A percentile compares a stretch with the other conserved stretches of the same genome.
Evolutionary conservation across 2,797 vertebrate species (phyloP).

Genomic region (Semotilus atromaculatus): DNA sequence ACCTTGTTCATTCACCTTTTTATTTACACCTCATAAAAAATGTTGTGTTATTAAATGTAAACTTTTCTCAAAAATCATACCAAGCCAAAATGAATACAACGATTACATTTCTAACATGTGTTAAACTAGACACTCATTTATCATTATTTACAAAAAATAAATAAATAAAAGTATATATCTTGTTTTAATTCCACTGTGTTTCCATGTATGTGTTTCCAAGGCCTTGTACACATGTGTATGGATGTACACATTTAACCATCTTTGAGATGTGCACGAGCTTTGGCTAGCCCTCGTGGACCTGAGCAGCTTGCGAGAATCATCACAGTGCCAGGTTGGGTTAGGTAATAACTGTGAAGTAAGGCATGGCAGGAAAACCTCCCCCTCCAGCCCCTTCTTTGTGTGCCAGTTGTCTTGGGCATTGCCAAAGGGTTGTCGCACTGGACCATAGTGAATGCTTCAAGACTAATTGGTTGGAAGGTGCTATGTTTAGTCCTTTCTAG

Average conservation of each 20-base stretch:
- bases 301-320: slow-evolving; percentile 4
- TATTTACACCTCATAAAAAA: too few relatives aligned
- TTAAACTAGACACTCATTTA: not conserved
- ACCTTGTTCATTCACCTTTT: too few relatives aligned
- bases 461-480: slow-evolving; percentile 47
- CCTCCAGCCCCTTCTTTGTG: slow-evolving; percentile 21
- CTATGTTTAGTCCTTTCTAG: slow-evolving; percentile 48
- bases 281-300: not conserved
- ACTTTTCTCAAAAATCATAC: not conserved
- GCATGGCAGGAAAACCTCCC: slow-evolving; percentile 40
- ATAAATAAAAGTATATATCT: not conserved
- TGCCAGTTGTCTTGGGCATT: slow-evolving; percentile 39
- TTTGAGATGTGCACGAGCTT: not conserved
- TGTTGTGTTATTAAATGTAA: too few relatives aligned
- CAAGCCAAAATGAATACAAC: not conserved
- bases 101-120: not conserved
- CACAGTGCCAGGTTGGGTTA: slow-evolving; percentile 33
- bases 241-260: not conserved
- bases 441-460: slow-evolving; percentile 43
- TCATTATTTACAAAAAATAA: not conserved
- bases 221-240: too few relatives aligned
- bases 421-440: slow-evolving; percentile 44
- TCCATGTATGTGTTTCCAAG: too few relatives aligned
- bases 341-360: slow-evolving; percentile 44
- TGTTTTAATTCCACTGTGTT: not conserved